Evolutionary conservation across 2,797 vertebrate genomes (phyloP).

Genomic region (Erethizon dorsatum): DNA sequence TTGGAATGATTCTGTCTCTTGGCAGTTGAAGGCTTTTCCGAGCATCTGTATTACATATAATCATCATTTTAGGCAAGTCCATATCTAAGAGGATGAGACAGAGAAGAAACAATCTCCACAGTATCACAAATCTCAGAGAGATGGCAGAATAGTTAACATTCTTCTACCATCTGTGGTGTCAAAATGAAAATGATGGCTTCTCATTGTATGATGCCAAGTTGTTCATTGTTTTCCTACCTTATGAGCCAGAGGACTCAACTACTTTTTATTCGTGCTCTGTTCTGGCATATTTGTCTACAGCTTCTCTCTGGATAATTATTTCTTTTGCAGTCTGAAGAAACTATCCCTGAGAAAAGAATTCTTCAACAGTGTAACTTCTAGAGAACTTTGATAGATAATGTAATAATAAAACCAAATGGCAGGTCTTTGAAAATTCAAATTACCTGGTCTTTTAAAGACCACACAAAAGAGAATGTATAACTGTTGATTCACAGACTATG

Average conservation of each 20-base stretch:
- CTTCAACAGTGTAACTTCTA: neutral
- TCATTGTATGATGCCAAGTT: neutral
- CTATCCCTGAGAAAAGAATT: conserved; percentile 44
- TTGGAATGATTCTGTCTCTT: conserved; percentile 42
- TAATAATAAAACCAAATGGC: neutral
- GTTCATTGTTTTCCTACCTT: conserved; percentile 19
- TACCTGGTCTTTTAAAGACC: neutral
- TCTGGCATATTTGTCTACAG: conserved; percentile 43
- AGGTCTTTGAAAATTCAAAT: conserved; percentile 31
- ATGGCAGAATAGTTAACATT: conserved; percentile 45
- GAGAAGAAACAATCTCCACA: conserved; percentile 64
- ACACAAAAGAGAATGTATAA: neutral
- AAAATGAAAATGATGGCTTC: conserved; percentile 32
- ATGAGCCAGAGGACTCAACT: conserved; percentile 36
- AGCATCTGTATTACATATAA: neutral
- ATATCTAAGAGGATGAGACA: conserved; percentile 34
- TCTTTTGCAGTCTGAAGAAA: conserved; percentile 30
- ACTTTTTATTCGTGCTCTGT: conserved; percentile 40
- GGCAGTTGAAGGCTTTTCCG: neutral
- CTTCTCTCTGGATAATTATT: conserved; percentile 42
- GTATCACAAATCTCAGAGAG: conserved; percentile 30
- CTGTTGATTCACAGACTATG: neutral
- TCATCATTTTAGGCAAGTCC: conserved; percentile 59
- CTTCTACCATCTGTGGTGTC: conserved; percentile 54
- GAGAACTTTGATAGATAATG: neutral